Percentiles rank a stretch among this genome's conserved stretches.
Conservation (phyloP, 2,888 invertebrate species). For the Dryomyza anilis region DNA sequence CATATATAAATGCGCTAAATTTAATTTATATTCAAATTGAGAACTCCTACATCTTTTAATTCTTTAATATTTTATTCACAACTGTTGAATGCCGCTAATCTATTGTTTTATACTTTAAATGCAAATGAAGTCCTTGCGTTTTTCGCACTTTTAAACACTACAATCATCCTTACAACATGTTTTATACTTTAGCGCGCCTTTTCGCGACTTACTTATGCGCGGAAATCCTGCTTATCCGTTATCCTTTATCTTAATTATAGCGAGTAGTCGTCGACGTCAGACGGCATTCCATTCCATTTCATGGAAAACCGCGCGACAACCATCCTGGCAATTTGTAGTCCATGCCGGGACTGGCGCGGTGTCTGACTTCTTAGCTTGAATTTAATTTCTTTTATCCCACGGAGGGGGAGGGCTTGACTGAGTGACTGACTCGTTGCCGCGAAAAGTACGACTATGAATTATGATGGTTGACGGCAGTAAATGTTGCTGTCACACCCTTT, state of each 20-base stretch:
- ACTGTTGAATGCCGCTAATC: conserved; percentile 17
- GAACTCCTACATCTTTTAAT: too few species aligned
- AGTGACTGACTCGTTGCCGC: too few species aligned
- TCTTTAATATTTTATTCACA: too few species aligned
- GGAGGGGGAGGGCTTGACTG: too few species aligned
- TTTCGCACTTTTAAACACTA: neutral
- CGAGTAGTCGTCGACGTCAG: conserved; percentile 35
- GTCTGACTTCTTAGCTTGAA: conserved; percentile 6
- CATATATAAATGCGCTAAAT: too few species aligned
- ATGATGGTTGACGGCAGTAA: conserved; percentile 11
- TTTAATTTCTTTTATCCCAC: neutral
- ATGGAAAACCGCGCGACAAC: conserved; percentile 3
- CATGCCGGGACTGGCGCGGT: neutral
- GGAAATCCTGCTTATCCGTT: conserved; percentile 57
- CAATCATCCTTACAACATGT: too few species aligned
- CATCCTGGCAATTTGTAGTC: conserved; percentile 18
- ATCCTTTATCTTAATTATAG: conserved; percentile 60
- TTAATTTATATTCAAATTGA: too few species aligned
- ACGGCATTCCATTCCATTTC: conserved; percentile 2
- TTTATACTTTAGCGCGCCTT: too few species aligned
- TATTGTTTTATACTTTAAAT: conserved; percentile 20
- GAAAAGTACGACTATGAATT: conserved; percentile 27
- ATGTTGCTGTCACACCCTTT: conserved; percentile 37
- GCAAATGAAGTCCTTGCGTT: conserved; percentile 14
- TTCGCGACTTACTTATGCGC: conserved; percentile 31